Evolutionary conservation across 2,113 vertebrate species (phyloP), one percentile per base, ranked within the genome.

Genomic region (Chamaea fasciata): DNA sequence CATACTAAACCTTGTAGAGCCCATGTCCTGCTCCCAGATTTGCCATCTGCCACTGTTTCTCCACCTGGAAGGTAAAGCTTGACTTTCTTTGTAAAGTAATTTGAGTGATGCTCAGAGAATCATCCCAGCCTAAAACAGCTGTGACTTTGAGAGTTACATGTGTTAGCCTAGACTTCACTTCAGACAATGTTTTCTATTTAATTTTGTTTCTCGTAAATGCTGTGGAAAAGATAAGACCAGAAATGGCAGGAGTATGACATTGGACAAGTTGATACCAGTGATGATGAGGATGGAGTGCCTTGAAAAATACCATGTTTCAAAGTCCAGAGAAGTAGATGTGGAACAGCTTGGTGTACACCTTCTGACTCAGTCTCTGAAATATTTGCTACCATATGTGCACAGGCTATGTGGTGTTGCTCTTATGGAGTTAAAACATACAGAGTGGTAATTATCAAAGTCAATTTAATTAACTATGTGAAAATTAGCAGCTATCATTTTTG

Each of bases 381-480:
- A 81, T 90, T 96, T 78, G 35, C 60, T 71, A 53, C 60, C 13
- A 14, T 63, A 46, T 70, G 53, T 6, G 5, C 70, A 57, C 31
- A 81, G 71, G 44, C 20, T 86, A 62, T 2, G 3, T 42, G 60
- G 3, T 33, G 60, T 64, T 86, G 60, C 44, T 86, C 15, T 92
- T 75, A 75, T 44, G 53, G 64, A 71, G 22, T 71, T 92, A 90
- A 93, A 92, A 49, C 41, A 30, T 37, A 74, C 52, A 57, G 35
- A 64, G 69, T 71, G 30, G 49, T 93, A 96, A 96, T 96, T 93
- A 94, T 60, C 27, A 41, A 65, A 59, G 41, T 73, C 59, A 62
- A 70, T 60, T 87, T 96, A 94, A 93, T 86, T 93, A 95, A 77
- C 59, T 64, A 68, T 22, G 62, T 87, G 90, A 74, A 95, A 93